Conservation (phyloP, 2,113 vertebrate genomes). For the Stigmatopora nigra region DNA sequence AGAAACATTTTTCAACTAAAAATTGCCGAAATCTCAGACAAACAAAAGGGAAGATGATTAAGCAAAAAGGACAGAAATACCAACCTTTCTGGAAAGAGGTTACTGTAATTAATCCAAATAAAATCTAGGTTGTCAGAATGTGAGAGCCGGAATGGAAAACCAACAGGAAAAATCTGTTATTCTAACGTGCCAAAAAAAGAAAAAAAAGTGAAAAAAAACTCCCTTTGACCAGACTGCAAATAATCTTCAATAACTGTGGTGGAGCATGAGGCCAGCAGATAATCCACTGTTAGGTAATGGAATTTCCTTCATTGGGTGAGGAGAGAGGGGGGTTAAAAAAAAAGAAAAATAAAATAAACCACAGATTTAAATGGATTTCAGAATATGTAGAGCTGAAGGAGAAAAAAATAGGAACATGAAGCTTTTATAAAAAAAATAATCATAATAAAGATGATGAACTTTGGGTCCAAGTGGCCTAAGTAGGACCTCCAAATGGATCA, state of each 20-base stretch:
- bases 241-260: slow-evolving; percentile 55
- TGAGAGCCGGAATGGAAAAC: slow-evolving; percentile 68
- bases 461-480: slow-evolving; percentile 33
- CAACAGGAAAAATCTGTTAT: slow-evolving; percentile 63
- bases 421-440: slow-evolving; percentile 25
- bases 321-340: slow-evolving; percentile 18
- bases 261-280: slow-evolving; percentile 47
- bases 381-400: slow-evolving; percentile 17
- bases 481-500: slow-evolving; percentile 46
- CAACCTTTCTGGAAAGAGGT: slow-evolving; percentile 99
- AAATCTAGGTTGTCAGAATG: slow-evolving; percentile 95
- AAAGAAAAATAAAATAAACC: slow-evolving; percentile 48
- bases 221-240: slow-evolving; percentile 43
- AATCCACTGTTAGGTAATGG: slow-evolving; percentile 60
- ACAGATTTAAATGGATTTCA: slow-evolving; percentile 54
- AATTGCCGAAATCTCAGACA: slow-evolving; percentile 76
- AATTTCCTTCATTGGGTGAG: slow-evolving; percentile 50
- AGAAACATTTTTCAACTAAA: slow-evolving; percentile 70
- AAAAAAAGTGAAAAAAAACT: slow-evolving; percentile 24
- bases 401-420: slow-evolving; percentile 25
- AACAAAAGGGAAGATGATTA: slow-evolving; percentile 81
- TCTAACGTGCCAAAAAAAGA: slow-evolving; percentile 52
- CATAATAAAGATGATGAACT: slow-evolving; percentile 28
- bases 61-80: slow-evolving; percentile 98
- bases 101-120: slow-evolving; percentile 99